phyloP scores from a whole-genome alignment of 2,797 vertebrate genomes.

The Lateolabrax maculatus region DNA sequence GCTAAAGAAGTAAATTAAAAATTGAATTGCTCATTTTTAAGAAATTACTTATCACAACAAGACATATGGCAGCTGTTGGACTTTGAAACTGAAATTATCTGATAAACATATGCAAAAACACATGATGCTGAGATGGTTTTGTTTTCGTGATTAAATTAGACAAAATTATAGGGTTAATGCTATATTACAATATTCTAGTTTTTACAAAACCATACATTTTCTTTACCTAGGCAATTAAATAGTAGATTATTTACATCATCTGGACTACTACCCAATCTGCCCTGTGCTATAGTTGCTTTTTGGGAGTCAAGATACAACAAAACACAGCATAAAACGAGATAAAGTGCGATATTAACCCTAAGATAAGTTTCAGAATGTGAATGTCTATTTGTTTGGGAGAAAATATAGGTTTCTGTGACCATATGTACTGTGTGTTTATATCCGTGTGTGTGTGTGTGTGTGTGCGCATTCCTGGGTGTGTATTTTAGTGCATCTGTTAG shows the following conservation, averaged over 20 bases:
- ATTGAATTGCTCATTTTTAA: not conserved
- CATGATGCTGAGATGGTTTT: not conserved
- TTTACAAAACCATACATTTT: not conserved
- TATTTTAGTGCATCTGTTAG: conserved; percentile 52
- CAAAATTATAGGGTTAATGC: too few relatives aligned
- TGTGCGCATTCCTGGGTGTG: conserved; percentile 49
- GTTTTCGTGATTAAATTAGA: not conserved
- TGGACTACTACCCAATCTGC: not conserved
- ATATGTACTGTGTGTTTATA: not conserved
- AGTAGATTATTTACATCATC: not conserved
- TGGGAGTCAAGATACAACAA: not conserved
- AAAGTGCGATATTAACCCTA: not conserved
- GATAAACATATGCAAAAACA: not conserved
- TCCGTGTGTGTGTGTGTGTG: not conserved
- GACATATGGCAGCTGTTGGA: not conserved
- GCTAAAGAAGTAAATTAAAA: not conserved
- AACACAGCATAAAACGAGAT: not conserved
- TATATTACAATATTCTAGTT: not conserved
- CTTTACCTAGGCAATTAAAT: not conserved
- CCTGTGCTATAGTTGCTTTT: not conserved
- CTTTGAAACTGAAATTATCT: not conserved
- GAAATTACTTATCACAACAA: not conserved
- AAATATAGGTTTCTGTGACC: not conserved
- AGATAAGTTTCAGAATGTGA: not conserved
- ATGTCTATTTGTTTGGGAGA: conserved; percentile 10